Evolutionary conservation across 1,140 invertebrate species (phyloP), one percentile per base, ranked within the genome.

Genomic region (Dendroctonus valens): DNA sequence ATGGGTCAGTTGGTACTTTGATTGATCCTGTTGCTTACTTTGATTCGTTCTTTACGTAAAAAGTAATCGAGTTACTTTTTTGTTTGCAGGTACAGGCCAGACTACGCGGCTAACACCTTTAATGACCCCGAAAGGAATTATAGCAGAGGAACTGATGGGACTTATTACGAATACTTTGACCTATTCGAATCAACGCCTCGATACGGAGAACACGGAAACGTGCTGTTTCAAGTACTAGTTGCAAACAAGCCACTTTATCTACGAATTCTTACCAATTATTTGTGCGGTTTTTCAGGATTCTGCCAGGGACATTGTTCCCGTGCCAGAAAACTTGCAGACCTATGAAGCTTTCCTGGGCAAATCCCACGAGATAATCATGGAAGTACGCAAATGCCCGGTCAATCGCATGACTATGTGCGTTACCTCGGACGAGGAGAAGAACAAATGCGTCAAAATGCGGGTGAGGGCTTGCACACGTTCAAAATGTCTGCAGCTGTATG

Each of bases 361-460:
- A 59, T 82, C 87, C 0, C 80, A 92, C 55, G 80, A 88, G 44
- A 80, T 86, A 0, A 90, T 95, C 59, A 78, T 90, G 53, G 87
- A 84, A 11, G 83, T 95, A 5, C 81, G 90, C 54, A 83, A 88
- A 53, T 97, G 94, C 79, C 89, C 92, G 0, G 87, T 96, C 6
- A 83, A 86, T 40, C 79, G 83, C 15, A 92, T 95, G 80, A 89
- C 85, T 0, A 74, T 97, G 6, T 98, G 96, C 78, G 91, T 98
- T 6, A 95, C 94, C 1, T 97, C 95, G 0, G 87, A 93, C 52
- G 83, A 87, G 0, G 96, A 98, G 80, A 85, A 92, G 79, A 87
- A 90, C 38, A 99, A 99, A 81, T 99, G 96, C 78, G 79, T 91
- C 41, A 91, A 91, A 79, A 98, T 99, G 96, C 92, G 87, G 83